These are phyloP conservation scores for Aricia artaxerxes DNA, from an alignment of 2,888 invertebrate genomes.

Conservation along the genomic window DNA sequence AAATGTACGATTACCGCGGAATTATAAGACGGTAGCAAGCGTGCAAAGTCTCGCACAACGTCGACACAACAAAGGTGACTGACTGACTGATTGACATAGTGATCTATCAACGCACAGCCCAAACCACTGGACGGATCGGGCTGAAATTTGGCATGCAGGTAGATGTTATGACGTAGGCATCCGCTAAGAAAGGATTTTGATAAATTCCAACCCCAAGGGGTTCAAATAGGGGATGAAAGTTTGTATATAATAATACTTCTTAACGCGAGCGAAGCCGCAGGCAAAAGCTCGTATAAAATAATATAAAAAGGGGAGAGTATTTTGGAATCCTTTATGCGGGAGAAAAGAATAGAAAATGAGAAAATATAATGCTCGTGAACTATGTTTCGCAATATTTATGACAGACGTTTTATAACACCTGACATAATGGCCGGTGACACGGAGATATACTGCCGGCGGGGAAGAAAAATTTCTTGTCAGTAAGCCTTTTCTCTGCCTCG, in stretches of 20 bases:
- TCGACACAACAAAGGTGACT: too few species aligned
- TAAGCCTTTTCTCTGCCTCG: slow-evolving; percentile 35
- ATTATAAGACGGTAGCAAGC: background rate
- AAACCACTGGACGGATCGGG: too few species aligned
- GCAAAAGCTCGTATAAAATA: background rate
- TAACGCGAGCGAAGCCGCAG: too few species aligned
- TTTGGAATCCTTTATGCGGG: slow-evolving; percentile 36
- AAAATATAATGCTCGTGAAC: slow-evolving; percentile 38
- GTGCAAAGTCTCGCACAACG: background rate
- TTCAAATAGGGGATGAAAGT: too few species aligned
- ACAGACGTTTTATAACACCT: slow-evolving; percentile 46
- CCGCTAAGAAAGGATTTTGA: too few species aligned
- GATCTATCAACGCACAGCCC: too few species aligned
- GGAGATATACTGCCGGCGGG: slow-evolving; percentile 48
- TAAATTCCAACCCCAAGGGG: too few species aligned
- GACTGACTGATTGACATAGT: too few species aligned
- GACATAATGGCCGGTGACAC: slow-evolving; percentile 67
- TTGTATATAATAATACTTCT: too few species aligned
- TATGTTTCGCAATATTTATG: slow-evolving; percentile 34
- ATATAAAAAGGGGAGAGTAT: slow-evolving; percentile 16
- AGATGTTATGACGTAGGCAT: too few species aligned
- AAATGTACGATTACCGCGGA: background rate
- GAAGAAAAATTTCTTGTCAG: slow-evolving; percentile 35
- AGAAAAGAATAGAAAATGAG: slow-evolving; percentile 36
- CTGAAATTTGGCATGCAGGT: too few species aligned